Percentiles rank a stretch among this genome's conserved stretches.
Evolutionary conservation across 1,140 invertebrate species (phyloP).

Genomic region (Drosophila albomicans): DNA sequence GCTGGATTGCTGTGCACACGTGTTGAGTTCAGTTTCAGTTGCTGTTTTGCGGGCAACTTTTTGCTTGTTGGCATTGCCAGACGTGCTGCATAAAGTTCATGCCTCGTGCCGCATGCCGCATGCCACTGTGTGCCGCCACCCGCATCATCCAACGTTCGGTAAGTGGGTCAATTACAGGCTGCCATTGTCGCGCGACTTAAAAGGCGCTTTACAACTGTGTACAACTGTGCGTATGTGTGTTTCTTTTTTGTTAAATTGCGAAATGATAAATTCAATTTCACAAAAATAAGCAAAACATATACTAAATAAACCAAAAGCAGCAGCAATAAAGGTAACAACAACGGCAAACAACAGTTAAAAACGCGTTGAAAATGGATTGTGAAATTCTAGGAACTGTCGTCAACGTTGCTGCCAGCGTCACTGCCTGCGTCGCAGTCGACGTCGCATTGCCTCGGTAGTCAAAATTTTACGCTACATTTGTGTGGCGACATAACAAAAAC

Average conservation of each 20-base stretch:
- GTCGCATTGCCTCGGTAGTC: conserved; percentile 35
- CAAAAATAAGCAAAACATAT: conserved; percentile 60
- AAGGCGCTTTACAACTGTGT: conserved; percentile 21
- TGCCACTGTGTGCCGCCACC: conserved; percentile 25
- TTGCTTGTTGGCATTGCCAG: conserved; percentile 44
- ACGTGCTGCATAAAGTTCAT: conserved; percentile 64
- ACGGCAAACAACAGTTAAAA: conserved; percentile 46
- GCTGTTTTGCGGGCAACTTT: conserved; percentile 7
- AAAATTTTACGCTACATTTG: conserved; percentile 52
- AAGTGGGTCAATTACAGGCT: conserved; percentile 81
- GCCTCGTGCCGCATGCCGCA: conserved; percentile 11
- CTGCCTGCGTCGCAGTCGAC: background rate
- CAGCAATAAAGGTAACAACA: conserved; percentile 24
- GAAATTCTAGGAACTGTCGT: conserved; percentile 67
- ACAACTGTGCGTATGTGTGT: conserved; percentile 30
- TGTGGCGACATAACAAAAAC: conserved; percentile 13
- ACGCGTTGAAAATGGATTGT: conserved; percentile 64
- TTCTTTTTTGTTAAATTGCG: conserved; percentile 52
- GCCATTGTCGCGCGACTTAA: conserved; percentile 66
- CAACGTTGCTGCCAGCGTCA: conserved; percentile 28
- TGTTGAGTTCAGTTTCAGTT: conserved; percentile 25
- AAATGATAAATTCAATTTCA: conserved; percentile 82
- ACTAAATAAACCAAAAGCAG: conserved; percentile 44
- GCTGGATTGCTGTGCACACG: conserved; percentile 32
- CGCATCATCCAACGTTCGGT: conserved; percentile 29